These are phyloP conservation scores for Achatina immaculata DNA, from an alignment of 1,140 invertebrate species.

Conservation along the genomic window DNA sequence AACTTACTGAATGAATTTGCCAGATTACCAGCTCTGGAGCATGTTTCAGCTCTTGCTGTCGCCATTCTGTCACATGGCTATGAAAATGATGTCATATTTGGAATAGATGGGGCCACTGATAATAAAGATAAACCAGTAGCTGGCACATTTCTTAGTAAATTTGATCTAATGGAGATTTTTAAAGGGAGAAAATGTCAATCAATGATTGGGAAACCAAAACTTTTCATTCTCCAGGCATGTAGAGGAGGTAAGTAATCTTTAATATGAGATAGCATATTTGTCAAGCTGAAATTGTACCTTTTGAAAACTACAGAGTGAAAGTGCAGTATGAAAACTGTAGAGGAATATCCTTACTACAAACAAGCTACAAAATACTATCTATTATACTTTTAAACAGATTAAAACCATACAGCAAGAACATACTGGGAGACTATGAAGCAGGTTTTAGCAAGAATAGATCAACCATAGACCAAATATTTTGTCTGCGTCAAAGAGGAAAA, in stretches of 20 bases:
- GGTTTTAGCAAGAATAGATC: too few relatives aligned
- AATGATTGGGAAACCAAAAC: conserved; percentile 61
- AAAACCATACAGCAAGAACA: too few relatives aligned
- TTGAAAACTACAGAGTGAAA: too few relatives aligned
- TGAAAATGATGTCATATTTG: conserved; percentile 31
- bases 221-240: conserved; percentile 67
- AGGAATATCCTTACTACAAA: too few relatives aligned
- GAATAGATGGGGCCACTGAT: conserved; percentile 7
- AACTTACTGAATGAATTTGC: conserved; percentile 24
- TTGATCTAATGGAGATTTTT: conserved; percentile 53
- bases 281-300: too few relatives aligned
- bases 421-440: too few relatives aligned
- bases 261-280: not conserved
- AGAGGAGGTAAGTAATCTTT: conserved; percentile 56
- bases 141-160: conserved; percentile 39
- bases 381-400: too few relatives aligned
- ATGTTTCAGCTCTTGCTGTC: conserved; percentile 25
- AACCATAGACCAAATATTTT: too few relatives aligned
- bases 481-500: too few relatives aligned
- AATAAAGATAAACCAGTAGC: not conserved
- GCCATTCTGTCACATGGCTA: conserved; percentile 40
- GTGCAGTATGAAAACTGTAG: too few relatives aligned
- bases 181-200: conserved; percentile 55
- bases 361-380: too few relatives aligned
- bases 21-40: not conserved